Evolutionary conservation across 2,888 invertebrate species (phyloP), one percentile per base, ranked within the genome.

Genomic region (Drosophila gaucha): DNA sequence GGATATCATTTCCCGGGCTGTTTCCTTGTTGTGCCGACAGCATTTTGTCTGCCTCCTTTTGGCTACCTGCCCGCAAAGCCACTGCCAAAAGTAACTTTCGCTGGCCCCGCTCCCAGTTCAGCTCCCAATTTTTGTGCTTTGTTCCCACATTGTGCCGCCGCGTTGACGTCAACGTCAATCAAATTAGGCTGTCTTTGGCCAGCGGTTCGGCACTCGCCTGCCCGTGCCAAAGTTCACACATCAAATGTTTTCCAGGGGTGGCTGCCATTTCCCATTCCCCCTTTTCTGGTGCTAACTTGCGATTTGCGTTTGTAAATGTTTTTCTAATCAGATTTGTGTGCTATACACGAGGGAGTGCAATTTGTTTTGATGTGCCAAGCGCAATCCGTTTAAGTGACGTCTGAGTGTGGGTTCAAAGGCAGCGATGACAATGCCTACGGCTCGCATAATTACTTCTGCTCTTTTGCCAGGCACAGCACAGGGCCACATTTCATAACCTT

Each of bases 271-370:
- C 20, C 9, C 18, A 20, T 10, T 30, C 47, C 44, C 20, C 36
- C 28, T 8, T n/a, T 0, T 20, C 6, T 52, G 49, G 39, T 60
- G 74, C 83, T 69, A 87, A 86, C 74, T 88, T 79, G 75, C 80
- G 82, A 83, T 85, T 88, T 84, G 83, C 78, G 78, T 73, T 73
- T 83, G 88, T 88, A 86, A 85, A 86, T 86, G 80, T 79, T 75
- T 73, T 80, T 65, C 85, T 88, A 86, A 86, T 86, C 85, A 88
- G 88, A 86, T 88, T 86, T 86, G 67, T 74, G 67, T 54, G 64
- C 46, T 63, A 57, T 78, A 50, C 82, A 55, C 82, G 16, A 51
- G 82, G 82, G 82, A 87, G 73, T 68, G 76, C 82, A 82, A 83
- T 87, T 83, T 83, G 82, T 83, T 83, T 87, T 83, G 82, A 87